These are phyloP conservation scores for Gadus chalcogrammus DNA, from an alignment of 2,113 vertebrate genomes.

Conservation along the genomic window DNA sequence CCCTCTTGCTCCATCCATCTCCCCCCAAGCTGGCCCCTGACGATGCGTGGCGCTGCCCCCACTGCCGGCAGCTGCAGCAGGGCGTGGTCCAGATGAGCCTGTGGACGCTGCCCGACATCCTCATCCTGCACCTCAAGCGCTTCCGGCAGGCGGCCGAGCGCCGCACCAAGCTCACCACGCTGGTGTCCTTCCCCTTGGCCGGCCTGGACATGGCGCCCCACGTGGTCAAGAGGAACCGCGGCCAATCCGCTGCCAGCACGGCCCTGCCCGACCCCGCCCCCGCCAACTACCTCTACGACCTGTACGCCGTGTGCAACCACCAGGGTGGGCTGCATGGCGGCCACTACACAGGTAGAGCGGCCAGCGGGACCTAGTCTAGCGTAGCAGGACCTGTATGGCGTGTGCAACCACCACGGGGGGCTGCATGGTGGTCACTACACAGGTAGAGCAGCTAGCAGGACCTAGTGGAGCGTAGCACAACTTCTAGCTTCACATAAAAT, in stretches of 20 bases:
- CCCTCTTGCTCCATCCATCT: no score
- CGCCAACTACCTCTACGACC: slow-evolving; percentile 82
- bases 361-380: neutral
- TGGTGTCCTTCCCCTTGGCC: slow-evolving; percentile 85
- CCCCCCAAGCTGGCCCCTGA: slow-evolving; percentile 87
- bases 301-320: slow-evolving; percentile 96
- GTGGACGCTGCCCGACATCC: slow-evolving; percentile 95
- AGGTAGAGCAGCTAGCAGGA: slow-evolving; percentile 59
- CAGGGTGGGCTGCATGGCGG: slow-evolving; percentile 95
- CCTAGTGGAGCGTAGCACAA: no score
- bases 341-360: slow-evolving; percentile 86
- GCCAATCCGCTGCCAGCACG: slow-evolving; percentile 62
- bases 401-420: slow-evolving; percentile 96
- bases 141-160: slow-evolving; percentile 90
- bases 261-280: slow-evolving; percentile 54
- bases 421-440: slow-evolving; percentile 97
- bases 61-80: slow-evolving; percentile 91
- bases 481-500: no score
- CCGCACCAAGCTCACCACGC: slow-evolving; percentile 90
- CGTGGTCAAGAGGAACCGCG: slow-evolving; percentile 76
- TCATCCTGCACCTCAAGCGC: slow-evolving; percentile 95
- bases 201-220: slow-evolving; percentile 94
- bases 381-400: slow-evolving; percentile 49
- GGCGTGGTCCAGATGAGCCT: slow-evolving; percentile 94
- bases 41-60: slow-evolving; percentile 93